phyloP scores from a whole-genome alignment of 2,797 vertebrate genomes.

The Liparis tanakae region DNA sequence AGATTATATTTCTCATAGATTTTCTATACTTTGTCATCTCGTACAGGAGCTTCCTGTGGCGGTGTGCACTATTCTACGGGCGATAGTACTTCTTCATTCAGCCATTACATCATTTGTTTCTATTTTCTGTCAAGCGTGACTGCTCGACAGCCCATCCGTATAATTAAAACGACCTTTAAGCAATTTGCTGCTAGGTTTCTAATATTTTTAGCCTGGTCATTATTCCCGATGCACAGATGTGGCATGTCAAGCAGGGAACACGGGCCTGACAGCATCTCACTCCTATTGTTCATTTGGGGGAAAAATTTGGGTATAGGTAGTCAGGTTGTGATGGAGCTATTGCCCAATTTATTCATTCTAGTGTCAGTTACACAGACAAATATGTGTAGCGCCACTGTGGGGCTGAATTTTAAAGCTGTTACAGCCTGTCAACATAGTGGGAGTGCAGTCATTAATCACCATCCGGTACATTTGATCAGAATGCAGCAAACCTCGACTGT shows the following conservation, averaged over 20 bases:
- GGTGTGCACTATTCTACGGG: slow-evolving; percentile 38
- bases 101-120: slow-evolving; percentile 80
- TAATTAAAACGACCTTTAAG: slow-evolving; percentile 85
- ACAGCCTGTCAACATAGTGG: slow-evolving; percentile 74
- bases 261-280: slow-evolving; percentile 72
- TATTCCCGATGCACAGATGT: slow-evolving; percentile 76
- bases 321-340: slow-evolving; percentile 75
- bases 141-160: slow-evolving; percentile 78
- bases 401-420: slow-evolving; percentile 68
- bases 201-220: slow-evolving; percentile 81
- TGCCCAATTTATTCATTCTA: slow-evolving; percentile 78
- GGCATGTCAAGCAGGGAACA: slow-evolving; percentile 70
- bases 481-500: slow-evolving; percentile 84
- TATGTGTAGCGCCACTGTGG: slow-evolving; percentile 75
- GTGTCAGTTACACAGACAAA: slow-evolving; percentile 78
- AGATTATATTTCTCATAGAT: slow-evolving; percentile 46
- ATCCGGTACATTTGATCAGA: slow-evolving; percentile 89
- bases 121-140: slow-evolving; percentile 72
- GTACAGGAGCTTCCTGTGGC: slow-evolving; percentile 31
- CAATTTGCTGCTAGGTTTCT: slow-evolving; percentile 73
- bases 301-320: slow-evolving; percentile 60
- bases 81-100: slow-evolving; percentile 57
- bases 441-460: slow-evolving; percentile 89
- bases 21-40: slow-evolving; percentile 43
- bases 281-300: slow-evolving; percentile 73